These are phyloP conservation scores for Erpetoichthys calabaricus DNA, from an alignment of 2,797 vertebrate species.

Conservation along the genomic window DNA sequence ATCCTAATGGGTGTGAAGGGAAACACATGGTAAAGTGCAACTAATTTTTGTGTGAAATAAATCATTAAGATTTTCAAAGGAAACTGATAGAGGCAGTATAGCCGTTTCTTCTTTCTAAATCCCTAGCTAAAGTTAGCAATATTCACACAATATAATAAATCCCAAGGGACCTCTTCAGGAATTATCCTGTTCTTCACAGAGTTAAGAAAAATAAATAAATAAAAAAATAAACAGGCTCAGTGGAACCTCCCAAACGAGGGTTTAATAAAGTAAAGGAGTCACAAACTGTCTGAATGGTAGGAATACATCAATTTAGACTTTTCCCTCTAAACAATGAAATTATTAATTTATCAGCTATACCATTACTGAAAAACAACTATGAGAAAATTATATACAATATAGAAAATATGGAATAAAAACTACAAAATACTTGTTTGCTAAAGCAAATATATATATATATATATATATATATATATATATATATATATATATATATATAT, in stretches of 20 bases:
- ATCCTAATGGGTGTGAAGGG: not conserved
- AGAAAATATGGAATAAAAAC: too few species aligned
- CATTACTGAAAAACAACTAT: too few species aligned
- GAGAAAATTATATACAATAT: too few species aligned
- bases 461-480: conserved; percentile 5
- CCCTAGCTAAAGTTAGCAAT: conserved; percentile 11
- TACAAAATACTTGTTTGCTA: conserved; percentile 11
- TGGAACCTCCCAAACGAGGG: too few species aligned
- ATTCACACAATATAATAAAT: conserved; percentile 33
- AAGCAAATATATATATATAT: conserved; percentile 19
- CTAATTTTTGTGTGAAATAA: conserved; percentile 1
- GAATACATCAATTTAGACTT: too few species aligned
- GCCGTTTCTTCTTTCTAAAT: conserved; percentile 5
- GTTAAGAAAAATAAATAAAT: conserved; percentile 17
- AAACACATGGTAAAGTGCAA: not conserved
- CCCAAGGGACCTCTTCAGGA: conserved; percentile 44
- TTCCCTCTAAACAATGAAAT: too few species aligned
- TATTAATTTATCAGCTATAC: too few species aligned
- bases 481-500: not conserved
- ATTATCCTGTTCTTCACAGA: conserved; percentile 42
- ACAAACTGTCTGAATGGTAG: too few species aligned
- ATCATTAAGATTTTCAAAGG: not conserved
- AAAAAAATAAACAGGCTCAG: too few species aligned
- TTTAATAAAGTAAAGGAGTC: too few species aligned
- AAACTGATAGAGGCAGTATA: conserved; percentile 1